Evolutionary conservation across 2,113 vertebrate genomes (phyloP).

Genomic region (Fulmarus glacialis): DNA sequence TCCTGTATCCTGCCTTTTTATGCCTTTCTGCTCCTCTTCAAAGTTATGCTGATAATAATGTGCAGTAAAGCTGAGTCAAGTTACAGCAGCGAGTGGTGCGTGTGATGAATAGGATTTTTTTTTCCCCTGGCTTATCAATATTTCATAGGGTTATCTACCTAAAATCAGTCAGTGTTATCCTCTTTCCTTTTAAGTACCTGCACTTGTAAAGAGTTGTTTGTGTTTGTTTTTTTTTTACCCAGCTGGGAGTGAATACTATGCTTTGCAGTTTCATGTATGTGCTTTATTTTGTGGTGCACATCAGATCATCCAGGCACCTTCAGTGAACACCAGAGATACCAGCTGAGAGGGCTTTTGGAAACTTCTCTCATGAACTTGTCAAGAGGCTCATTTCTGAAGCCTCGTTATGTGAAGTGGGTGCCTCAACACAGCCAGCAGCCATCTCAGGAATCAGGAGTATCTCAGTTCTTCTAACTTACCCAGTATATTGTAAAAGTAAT

Average conservation of each 20-base stretch:
- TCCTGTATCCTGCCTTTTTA: not conserved
- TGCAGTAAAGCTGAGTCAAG: not conserved
- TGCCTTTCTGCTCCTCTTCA: not conserved
- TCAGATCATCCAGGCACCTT: not conserved
- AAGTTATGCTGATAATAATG: not conserved
- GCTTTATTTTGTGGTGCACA: not conserved
- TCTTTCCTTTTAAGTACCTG: not conserved
- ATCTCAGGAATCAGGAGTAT: not conserved
- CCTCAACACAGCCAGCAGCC: not conserved
- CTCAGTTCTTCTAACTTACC: not conserved
- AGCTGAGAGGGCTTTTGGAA: not conserved
- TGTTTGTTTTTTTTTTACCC: not conserved
- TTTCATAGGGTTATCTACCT: not conserved
- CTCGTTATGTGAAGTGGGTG: not conserved
- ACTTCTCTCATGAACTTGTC: not conserved
- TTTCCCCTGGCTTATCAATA: not conserved
- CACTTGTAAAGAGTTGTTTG: not conserved
- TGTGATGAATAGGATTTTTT: not conserved
- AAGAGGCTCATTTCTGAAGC: not conserved
- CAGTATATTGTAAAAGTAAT: not conserved
- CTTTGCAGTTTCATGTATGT: not conserved
- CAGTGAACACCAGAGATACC: not conserved
- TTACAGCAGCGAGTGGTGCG: not conserved
- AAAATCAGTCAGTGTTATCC: not conserved
- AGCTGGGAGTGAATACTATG: not conserved